These are phyloP conservation scores for Dicentrarchus labrax DNA, from an alignment of 2,113 vertebrate genomes.

Conservation along the genomic window DNA sequence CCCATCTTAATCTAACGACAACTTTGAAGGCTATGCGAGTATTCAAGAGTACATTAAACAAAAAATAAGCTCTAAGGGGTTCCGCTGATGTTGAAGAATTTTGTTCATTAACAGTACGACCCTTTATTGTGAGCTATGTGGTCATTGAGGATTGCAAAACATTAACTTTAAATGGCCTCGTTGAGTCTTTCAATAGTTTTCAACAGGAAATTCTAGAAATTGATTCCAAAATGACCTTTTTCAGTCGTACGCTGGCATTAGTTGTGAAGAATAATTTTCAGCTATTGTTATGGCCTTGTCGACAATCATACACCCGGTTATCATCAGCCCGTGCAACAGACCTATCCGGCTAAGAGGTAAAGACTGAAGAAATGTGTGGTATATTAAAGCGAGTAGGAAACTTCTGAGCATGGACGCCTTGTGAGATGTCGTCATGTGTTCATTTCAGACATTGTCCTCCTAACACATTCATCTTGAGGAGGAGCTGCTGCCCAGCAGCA, in stretches of 20 bases:
- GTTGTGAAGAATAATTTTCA: constrained; percentile 11
- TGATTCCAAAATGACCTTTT: not conserved
- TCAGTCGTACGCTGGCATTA: not conserved
- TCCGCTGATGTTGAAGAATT: constrained; percentile 5
- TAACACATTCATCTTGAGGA: constrained; percentile 20
- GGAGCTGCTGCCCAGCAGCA: constrained; percentile 61
- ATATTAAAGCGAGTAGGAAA: constrained; percentile 6
- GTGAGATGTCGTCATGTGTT: not conserved
- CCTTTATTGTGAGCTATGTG: not conserved
- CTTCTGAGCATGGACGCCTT: not conserved
- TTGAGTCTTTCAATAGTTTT: not conserved
- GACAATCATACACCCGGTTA: constrained; percentile 64
- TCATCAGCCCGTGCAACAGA: constrained; percentile 8
- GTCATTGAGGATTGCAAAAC: constrained; percentile 3
- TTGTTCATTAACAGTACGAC: constrained; percentile 2
- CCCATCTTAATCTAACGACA: not conserved
- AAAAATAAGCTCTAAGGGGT: not conserved
- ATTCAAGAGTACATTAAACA: not conserved
- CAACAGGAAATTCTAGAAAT: not conserved
- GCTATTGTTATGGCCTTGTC: constrained; percentile 40
- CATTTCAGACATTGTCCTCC: constrained; percentile 33
- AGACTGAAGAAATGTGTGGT: not conserved
- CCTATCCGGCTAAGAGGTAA: not conserved
- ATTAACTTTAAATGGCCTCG: not conserved
- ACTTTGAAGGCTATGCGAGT: constrained; percentile 3